Percentiles rank a stretch among this genome's conserved stretches.
phyloP scores from a whole-genome alignment of 1,140 invertebrate species.

The Conus ventricosus region DNA sequence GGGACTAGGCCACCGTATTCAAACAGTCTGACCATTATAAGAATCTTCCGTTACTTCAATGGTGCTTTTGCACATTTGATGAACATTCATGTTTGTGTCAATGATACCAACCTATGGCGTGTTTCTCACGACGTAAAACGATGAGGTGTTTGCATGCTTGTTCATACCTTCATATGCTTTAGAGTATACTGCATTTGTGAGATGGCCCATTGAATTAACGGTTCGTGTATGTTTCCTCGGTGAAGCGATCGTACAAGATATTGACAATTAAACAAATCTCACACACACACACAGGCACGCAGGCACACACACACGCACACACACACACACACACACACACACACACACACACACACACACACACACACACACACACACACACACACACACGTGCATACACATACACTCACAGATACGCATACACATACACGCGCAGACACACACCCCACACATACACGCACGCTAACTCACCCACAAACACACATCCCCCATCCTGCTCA shows the following conservation, averaged over 20 bases:
- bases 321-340: background rate
- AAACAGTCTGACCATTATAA: too few relatives aligned
- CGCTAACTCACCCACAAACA: too few relatives aligned
- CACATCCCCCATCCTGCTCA: too few relatives aligned
- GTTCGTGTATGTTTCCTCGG: background rate
- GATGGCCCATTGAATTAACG: background rate
- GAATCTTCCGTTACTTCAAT: too few relatives aligned
- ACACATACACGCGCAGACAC: background rate
- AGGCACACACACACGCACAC: background rate
- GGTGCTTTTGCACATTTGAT: too few relatives aligned
- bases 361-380: background rate
- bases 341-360: background rate
- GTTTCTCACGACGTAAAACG: too few relatives aligned
- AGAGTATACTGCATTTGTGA: background rate
- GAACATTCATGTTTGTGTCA: too few relatives aligned
- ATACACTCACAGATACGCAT: background rate
- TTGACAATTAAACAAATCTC: background rate
- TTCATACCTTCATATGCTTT: background rate
- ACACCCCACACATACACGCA: too few relatives aligned
- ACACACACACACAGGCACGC: background rate
- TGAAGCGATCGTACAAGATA: background rate
- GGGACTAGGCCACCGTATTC: too few relatives aligned
- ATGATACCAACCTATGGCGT: too few relatives aligned
- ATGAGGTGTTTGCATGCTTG: background rate
- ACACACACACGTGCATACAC: background rate